A percentile compares a stretch with the other conserved stretches of the same genome.
These are phyloP conservation scores for Anabas testudineus DNA, from an alignment of 2,797 vertebrate genomes.

Conservation along the genomic window DNA sequence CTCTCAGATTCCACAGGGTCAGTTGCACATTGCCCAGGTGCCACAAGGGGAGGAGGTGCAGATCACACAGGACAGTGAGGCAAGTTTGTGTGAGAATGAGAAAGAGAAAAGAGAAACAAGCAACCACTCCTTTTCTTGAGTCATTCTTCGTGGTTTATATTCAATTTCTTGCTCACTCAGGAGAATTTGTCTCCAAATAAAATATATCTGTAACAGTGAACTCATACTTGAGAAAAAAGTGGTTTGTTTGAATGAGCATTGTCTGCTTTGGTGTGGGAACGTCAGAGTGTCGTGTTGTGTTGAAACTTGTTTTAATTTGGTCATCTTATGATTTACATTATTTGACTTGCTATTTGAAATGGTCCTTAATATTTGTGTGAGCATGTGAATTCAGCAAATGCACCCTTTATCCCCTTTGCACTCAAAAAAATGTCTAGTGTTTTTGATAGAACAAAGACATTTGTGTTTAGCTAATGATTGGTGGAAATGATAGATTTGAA, in stretches of 20 bases:
- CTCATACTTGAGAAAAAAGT: slow-evolving; percentile 19
- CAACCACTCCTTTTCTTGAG: slow-evolving; percentile 30
- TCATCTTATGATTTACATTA: slow-evolving; percentile 6
- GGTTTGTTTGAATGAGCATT: slow-evolving; percentile 16
- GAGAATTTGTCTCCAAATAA: slow-evolving; percentile 28
- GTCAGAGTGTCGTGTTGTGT: slow-evolving; percentile 22
- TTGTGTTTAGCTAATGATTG: not conserved
- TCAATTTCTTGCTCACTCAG: slow-evolving; percentile 24
- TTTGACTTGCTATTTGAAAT: slow-evolving; percentile 21
- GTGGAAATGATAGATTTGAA: not conserved
- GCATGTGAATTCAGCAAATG: not conserved
- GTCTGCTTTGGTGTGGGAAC: slow-evolving; percentile 20
- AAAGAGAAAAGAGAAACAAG: slow-evolving; percentile 4
- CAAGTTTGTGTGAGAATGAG: slow-evolving; percentile 67
- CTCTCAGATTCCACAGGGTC: slow-evolving; percentile 93
- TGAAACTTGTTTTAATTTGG: slow-evolving; percentile 29
- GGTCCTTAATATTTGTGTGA: not conserved
- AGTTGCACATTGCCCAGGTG: slow-evolving; percentile 98
- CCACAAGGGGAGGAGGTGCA: slow-evolving; percentile 99
- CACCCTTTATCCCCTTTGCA: not conserved
- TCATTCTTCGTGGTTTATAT: slow-evolving; percentile 28
- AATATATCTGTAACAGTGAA: slow-evolving; percentile 25
- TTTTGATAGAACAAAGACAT: not conserved
- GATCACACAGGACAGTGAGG: slow-evolving; percentile 99
- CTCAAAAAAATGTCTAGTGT: not conserved